Evolutionary conservation across 2,113 vertebrate genomes (phyloP), one percentile per base, ranked within the genome.

Genomic region (Taxidea taxus): DNA sequence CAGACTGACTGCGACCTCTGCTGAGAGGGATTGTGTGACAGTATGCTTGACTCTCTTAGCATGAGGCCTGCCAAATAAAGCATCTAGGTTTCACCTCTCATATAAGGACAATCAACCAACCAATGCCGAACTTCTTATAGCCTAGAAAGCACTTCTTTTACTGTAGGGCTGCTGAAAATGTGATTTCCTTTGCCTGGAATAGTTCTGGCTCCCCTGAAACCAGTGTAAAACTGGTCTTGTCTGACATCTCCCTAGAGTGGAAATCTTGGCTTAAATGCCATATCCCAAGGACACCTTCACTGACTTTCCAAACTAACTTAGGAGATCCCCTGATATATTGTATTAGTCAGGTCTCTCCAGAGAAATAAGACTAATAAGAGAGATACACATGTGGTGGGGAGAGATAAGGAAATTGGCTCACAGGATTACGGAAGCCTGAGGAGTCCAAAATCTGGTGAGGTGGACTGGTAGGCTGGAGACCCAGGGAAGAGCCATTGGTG

Each of bases 1-100:
- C 97, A 66, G 66, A 64, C 95, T 96, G 92, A 90, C 94, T 97
- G 90, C 29, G 82, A 97, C 97, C 96, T 98, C 94, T 97, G 92
- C 81, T 90, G 94, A 97, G 94, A 95, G 89, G 16, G n/a, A 34
- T 23, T 92, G 60, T 94, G 77, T 89, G 92, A 84, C 84, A 96
- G 96, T 80, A n/a, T 64, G 81, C 95, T 93, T 97, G 96, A 96
- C 92, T 98, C 87, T 85, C 80, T 64, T 83, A 88, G 78, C 7
- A 14, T 13, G 51, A 91, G 66, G 42, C 4, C 89, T 98, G 97
- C 83, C 87, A 97, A 95, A 97, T 93, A 87, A 70, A 96, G 37
- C 47, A 94, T 94, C 56, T 66, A 89, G 78, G 84, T 78, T 87
- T 29, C 20, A 85, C 60, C 37, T 96, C 87, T 96, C 62, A 8